Base-by-base conservation (phyloP, 2,888 invertebrate species). In the Octodonta nipae region DNA sequence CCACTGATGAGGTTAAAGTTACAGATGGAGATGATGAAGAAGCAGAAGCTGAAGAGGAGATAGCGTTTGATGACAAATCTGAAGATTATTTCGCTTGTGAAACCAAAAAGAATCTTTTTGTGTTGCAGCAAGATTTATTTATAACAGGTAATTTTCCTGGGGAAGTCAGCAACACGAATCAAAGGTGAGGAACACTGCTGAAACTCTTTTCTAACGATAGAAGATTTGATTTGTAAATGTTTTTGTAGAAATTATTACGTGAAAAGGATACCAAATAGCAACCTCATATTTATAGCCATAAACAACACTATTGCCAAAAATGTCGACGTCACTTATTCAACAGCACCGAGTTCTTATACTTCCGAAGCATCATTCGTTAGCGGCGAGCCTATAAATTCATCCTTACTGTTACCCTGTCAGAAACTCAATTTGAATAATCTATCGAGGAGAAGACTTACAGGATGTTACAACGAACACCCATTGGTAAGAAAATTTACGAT, bases 401-500 rank as follows among this genome's bases (percentile, higher is more conserved):
- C 65, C 15, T 64, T 67, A 15, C 71, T n/a, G n/a, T n/a, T 74
- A 47, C 78, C 82, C 0, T 86, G 86, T 52, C 78, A 85, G 49
- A 86, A 86, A 57, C 62, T 81, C 32, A 67, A 75, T 36, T 61
- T 85, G 43, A 82, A 80, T 43, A 67, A 70, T 34, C 63, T 83
- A 41, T 67, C 70, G 3, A 64, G 84, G 16, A 63, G 83, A 41
- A 67, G 76, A 35, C 66, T 84, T 14, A 73, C 76, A 36, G 81
- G 77, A 34, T 86, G 86, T 55, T 85, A 70, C 51, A 82, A 83
- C 31, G 75, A 78, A 45, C 78, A 85, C 61, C 73, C 75, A 22
- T 63, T 72, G 64, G 79, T 79, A 60, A 61, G 47, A 22, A 2
- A 22, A 3, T 11, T 22, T 22, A 10, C 22, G 11, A n/a, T 22